phyloP scores from a whole-genome alignment of 2,113 vertebrate genomes.

The Eudyptes chrysolophus region DNA sequence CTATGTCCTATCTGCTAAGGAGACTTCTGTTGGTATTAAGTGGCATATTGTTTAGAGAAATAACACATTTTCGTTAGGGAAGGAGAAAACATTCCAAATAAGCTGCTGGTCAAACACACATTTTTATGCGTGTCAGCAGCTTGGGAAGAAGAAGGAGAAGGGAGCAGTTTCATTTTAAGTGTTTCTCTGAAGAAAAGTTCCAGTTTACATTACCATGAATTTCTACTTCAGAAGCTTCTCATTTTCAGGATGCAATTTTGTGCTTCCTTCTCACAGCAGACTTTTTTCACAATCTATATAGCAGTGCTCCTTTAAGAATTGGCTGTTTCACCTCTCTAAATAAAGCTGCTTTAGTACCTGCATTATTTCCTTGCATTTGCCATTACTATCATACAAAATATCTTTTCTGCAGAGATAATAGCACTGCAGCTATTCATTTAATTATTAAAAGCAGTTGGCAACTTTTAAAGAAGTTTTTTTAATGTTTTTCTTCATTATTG shows the following conservation, averaged over 20 bases:
- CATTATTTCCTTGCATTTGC: not conserved
- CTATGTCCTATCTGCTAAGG: conserved; percentile 36
- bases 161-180: conserved; percentile 23
- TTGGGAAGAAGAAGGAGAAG: conserved; percentile 30
- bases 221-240: conserved; percentile 29
- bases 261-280: conserved; percentile 23
- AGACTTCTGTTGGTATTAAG: conserved; percentile 41
- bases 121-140: not conserved
- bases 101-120: conserved; percentile 30
- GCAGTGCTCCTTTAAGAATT: not conserved
- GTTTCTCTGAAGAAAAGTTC: conserved; percentile 28
- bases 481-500: not conserved
- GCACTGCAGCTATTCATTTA: not conserved
- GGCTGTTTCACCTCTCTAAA: conserved; percentile 5
- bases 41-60: conserved; percentile 60
- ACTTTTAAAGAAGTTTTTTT: not conserved
- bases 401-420: not conserved
- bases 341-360: not conserved
- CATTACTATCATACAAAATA: not conserved
- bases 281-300: not conserved
- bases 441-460: not conserved
- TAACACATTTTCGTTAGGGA: not conserved
- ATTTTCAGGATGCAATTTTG: conserved; percentile 54
- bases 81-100: conserved; percentile 43
- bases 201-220: conserved; percentile 30